These are phyloP conservation scores for Drosophila santomea DNA, from an alignment of 1,140 invertebrate genomes.

Conservation along the genomic window DNA sequence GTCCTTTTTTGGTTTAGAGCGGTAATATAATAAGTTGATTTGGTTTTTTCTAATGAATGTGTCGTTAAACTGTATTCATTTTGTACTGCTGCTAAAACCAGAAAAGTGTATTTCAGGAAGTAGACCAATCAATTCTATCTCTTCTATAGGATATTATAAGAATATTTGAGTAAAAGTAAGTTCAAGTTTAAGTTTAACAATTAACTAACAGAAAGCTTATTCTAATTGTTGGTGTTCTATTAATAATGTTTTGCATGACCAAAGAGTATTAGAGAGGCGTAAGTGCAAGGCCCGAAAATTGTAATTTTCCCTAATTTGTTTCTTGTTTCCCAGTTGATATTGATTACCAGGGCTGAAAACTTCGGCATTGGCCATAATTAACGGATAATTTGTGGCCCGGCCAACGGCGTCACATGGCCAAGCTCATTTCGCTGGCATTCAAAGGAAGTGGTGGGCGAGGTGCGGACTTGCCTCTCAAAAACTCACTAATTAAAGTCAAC, in stretches of 20 bases:
- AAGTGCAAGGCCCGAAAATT: slow-evolving; percentile 7
- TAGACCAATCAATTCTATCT: too few relatives aligned
- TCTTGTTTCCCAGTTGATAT: slow-evolving; percentile 24
- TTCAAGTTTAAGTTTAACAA: too few relatives aligned
- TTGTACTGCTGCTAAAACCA: too few relatives aligned
- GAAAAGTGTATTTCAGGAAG: too few relatives aligned
- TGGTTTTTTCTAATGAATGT: too few relatives aligned
- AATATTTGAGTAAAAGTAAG: too few relatives aligned
- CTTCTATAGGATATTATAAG: too few relatives aligned
- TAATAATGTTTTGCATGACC: background rate
- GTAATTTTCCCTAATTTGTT: slow-evolving; percentile 11
- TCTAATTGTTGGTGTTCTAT: too few relatives aligned
- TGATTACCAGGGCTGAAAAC: slow-evolving; percentile 23
- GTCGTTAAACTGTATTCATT: too few relatives aligned
- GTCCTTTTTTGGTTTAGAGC: background rate
- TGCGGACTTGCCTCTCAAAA: slow-evolving; percentile 16
- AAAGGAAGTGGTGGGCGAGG: slow-evolving; percentile 16
- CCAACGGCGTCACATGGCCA: slow-evolving; percentile 45
- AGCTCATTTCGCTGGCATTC: slow-evolving; percentile 40
- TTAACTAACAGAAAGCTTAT: too few relatives aligned
- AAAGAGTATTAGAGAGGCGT: background rate
- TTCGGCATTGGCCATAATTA: slow-evolving; percentile 51
- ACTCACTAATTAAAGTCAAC: slow-evolving; percentile 80
- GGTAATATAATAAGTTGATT: too few relatives aligned
- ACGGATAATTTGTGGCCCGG: slow-evolving; percentile 58